phyloP scores from a whole-genome alignment of 2,888 invertebrate genomes.

The Campaea margaritaria region DNA sequence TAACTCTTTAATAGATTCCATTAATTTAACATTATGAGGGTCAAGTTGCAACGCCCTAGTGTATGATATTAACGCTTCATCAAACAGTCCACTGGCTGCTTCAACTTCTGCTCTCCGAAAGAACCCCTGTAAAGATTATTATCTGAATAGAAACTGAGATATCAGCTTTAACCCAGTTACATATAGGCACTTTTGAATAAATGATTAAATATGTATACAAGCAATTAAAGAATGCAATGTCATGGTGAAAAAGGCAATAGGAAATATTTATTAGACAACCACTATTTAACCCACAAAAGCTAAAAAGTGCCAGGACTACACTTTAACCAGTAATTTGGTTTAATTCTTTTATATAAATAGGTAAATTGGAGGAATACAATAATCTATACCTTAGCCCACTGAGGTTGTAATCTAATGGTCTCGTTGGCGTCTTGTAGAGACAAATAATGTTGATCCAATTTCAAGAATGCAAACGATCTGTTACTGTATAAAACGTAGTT shows the following conservation, averaged over 20 bases:
- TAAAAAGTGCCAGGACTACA: no score
- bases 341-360: background rate
- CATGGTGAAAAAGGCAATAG: no score
- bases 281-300: no score
- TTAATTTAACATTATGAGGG: slow-evolving; percentile 87
- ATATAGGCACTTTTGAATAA: no score
- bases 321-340: no score
- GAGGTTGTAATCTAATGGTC: slow-evolving; percentile 89
- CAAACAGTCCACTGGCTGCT: slow-evolving; percentile 87
- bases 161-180: no score
- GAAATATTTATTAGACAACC: no score
- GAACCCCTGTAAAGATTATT: slow-evolving; percentile 85
- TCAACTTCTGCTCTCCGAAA: slow-evolving; percentile 90
- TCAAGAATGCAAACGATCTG: slow-evolving; percentile 91
- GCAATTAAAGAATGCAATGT: no score
- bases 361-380: background rate
- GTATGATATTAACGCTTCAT: slow-evolving; percentile 89
- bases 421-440: slow-evolving; percentile 92
- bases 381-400: slow-evolving; percentile 90
- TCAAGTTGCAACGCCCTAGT: slow-evolving; percentile 87
- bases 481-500: slow-evolving; percentile 91
- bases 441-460: slow-evolving; percentile 90
- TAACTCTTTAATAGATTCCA: slow-evolving; percentile 86
- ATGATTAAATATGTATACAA: no score
- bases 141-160: no score